These are phyloP conservation scores for Saccostrea cuccullata DNA, from an alignment of 1,140 invertebrate genomes.

Conservation along the genomic window DNA sequence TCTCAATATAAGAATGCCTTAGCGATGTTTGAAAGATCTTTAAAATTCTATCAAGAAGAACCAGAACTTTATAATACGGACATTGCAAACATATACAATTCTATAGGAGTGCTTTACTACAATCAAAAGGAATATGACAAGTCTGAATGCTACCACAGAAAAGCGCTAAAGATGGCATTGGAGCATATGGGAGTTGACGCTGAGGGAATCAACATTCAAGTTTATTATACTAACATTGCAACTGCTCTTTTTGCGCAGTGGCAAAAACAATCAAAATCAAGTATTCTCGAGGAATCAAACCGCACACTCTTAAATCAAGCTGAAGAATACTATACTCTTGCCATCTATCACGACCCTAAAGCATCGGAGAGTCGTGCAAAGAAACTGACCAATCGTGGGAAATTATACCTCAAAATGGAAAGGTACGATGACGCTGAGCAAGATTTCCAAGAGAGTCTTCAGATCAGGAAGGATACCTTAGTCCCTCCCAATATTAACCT, in stretches of 20 bases:
- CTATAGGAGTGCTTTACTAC: background rate
- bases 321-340: background rate
- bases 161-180: background rate
- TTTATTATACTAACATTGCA: conserved; percentile 21
- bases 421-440: background rate
- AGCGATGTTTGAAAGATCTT: background rate
- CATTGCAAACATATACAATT: conserved; percentile 12
- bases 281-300: background rate
- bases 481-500: background rate
- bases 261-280: background rate
- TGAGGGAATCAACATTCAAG: background rate
- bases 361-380: background rate
- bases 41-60: background rate
- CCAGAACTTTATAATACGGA: background rate
- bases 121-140: conserved; percentile 1
- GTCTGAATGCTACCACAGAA: background rate
- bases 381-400: conserved; percentile 8
- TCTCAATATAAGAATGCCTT: background rate
- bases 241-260: conserved; percentile 14
- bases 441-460: background rate
- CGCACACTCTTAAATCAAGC: background rate
- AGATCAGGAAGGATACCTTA: background rate
- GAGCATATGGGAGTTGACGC: background rate
- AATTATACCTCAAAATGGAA: background rate
- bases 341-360: background rate